These are phyloP conservation scores for Urechis unicinctus DNA, from an alignment of 2,888 invertebrate genomes.

Conservation along the genomic window DNA sequence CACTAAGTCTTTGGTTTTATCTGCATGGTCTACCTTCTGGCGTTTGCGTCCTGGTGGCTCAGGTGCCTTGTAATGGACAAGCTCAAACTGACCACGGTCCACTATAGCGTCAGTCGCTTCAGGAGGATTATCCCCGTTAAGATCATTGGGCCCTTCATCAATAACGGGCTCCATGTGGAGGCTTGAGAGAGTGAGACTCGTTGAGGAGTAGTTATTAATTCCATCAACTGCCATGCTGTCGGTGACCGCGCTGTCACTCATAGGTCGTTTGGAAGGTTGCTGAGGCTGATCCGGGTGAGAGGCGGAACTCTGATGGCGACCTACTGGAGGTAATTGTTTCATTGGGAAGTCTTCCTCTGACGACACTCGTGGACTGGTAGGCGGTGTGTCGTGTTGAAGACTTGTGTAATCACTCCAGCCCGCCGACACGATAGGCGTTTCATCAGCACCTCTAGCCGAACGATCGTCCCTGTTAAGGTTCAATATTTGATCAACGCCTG, in stretches of 20 bases:
- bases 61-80: conserved; percentile 17
- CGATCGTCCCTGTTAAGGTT: too few relatives aligned
- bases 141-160: not conserved
- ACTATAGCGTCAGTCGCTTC: not conserved
- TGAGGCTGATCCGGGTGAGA: too few relatives aligned
- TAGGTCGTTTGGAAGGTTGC: too few relatives aligned
- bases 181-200: not conserved
- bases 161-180: not conserved
- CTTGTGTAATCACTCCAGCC: not conserved
- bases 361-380: not conserved
- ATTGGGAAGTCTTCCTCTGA: too few relatives aligned
- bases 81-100: conserved; percentile 9
- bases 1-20: not conserved
- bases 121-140: not conserved
- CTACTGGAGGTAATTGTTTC: too few relatives aligned
- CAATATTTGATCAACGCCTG: too few relatives aligned
- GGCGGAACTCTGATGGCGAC: too few relatives aligned
- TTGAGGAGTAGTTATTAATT: too few relatives aligned
- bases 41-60: conserved; percentile 4
- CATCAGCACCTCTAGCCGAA: too few relatives aligned
- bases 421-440: too few relatives aligned
- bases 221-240: too few relatives aligned
- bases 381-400: not conserved
- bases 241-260: too few relatives aligned
- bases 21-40: not conserved